Evolutionary conservation across 2,888 invertebrate species (phyloP).

Genomic region (Dolomedes plantarius): DNA sequence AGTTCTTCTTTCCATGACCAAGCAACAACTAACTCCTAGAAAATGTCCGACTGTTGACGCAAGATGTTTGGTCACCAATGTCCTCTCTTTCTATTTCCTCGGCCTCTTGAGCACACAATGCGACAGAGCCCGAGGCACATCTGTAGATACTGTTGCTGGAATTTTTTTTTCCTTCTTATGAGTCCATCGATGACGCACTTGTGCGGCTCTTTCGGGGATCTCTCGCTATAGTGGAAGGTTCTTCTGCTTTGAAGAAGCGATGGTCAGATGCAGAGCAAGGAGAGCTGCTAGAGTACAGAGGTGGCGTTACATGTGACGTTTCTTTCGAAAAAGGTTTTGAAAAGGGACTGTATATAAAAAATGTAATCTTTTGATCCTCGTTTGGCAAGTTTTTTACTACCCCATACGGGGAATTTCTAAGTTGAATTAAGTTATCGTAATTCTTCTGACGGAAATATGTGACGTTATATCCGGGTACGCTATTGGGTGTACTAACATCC

Average conservation of each 20-base stretch:
- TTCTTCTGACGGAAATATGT: too few relatives aligned
- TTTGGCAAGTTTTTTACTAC: too few relatives aligned
- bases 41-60: conserved; percentile 58
- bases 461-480: too few relatives aligned
- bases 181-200: conserved; percentile 26
- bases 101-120: conserved; percentile 65
- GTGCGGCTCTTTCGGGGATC: conserved; percentile 26
- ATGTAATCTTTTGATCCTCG: too few relatives aligned
- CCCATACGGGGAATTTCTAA: too few relatives aligned
- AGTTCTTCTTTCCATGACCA: not conserved
- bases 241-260: not conserved
- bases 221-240: not conserved
- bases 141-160: conserved; percentile 58
- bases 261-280: not conserved
- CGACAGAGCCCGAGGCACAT: conserved; percentile 32
- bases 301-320: too few relatives aligned
- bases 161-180: conserved; percentile 1
- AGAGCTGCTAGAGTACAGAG: not conserved
- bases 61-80: conserved; percentile 67
- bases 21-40: conserved; percentile 30
- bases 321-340: too few relatives aligned
- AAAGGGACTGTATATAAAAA: too few relatives aligned
- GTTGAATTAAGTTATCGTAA: too few relatives aligned
- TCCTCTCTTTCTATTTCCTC: conserved; percentile 58
- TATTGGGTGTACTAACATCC: too few relatives aligned